A percentile compares a stretch with the other conserved stretches of the same genome.
Conservation (phyloP, 1,140 invertebrate species). For the Megalonaias nervosa region DNA sequence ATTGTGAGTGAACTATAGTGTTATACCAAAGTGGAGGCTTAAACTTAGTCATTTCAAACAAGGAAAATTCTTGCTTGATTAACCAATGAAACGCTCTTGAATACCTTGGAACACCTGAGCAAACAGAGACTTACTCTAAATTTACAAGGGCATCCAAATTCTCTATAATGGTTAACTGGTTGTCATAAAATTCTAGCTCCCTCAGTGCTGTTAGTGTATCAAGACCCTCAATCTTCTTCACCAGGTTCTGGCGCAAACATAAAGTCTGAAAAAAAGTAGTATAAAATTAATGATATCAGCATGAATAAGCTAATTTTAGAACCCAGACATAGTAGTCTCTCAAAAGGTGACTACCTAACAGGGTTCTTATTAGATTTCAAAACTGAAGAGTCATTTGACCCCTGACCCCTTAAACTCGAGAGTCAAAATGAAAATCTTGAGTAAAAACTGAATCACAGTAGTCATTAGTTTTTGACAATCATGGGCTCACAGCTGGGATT, state of each 20-base stretch:
- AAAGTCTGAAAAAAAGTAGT: conserved; percentile 75
- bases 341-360: neutral
- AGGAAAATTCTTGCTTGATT: no score
- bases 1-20: no score
- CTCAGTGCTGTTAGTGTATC: conserved; percentile 58
- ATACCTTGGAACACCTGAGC: no score
- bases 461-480: no score
- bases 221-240: conserved; percentile 85
- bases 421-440: no score
- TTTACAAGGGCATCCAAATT: conserved; percentile 75
- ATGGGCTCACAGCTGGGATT: no score
- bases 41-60: no score
- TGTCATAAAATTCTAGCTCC: conserved; percentile 97
- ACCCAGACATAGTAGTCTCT: neutral
- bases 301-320: neutral
- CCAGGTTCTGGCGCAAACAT: conserved; percentile 94
- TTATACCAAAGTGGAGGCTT: no score
- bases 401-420: no score
- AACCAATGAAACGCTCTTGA: no score
- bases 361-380: neutral
- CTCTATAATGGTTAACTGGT: conserved; percentile 76
- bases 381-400: neutral
- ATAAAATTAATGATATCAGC: neutral
- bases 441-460: no score
- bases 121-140: conserved; percentile 82